Conservation (phyloP, 2,113 vertebrate species). For the Ursus arctos region DNA sequence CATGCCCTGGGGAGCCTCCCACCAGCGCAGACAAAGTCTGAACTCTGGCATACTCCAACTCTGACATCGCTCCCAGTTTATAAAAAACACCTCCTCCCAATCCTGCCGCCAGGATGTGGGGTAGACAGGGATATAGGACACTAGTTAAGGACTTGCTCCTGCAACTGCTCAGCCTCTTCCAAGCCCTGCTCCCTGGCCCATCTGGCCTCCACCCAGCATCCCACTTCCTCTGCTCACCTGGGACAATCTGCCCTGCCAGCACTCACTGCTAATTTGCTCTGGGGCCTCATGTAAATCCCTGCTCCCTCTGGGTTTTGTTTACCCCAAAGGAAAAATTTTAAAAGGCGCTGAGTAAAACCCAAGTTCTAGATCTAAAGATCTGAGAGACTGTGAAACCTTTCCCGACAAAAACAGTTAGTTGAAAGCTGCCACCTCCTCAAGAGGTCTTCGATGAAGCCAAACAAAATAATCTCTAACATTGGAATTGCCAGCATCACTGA, state of each 20-base stretch:
- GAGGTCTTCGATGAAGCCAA: neutral
- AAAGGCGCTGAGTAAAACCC: neutral
- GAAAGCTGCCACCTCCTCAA: neutral
- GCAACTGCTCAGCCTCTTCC: neutral
- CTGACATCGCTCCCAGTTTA: neutral
- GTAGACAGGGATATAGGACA: neutral
- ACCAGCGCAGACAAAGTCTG: rapidly evolving
- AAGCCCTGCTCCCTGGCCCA: neutral
- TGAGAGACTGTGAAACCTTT: neutral
- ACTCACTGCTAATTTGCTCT: neutral
- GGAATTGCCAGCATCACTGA: neutral
- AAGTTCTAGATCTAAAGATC: neutral
- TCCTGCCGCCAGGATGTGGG: neutral
- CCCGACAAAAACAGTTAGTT: neutral
- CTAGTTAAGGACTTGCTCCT: neutral
- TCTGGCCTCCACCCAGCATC: neutral
- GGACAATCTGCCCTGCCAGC: neutral
- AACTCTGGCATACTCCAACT: neutral
- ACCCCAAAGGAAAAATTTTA: neutral
- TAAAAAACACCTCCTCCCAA: neutral
- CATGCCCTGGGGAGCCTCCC: neutral
- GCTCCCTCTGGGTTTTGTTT: neutral
- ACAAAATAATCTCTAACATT: neutral
- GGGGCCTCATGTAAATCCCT: neutral
- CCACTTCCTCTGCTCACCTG: neutral